phyloP scores from a whole-genome alignment of 2,113 vertebrate genomes.

The Lepus timidus region DNA sequence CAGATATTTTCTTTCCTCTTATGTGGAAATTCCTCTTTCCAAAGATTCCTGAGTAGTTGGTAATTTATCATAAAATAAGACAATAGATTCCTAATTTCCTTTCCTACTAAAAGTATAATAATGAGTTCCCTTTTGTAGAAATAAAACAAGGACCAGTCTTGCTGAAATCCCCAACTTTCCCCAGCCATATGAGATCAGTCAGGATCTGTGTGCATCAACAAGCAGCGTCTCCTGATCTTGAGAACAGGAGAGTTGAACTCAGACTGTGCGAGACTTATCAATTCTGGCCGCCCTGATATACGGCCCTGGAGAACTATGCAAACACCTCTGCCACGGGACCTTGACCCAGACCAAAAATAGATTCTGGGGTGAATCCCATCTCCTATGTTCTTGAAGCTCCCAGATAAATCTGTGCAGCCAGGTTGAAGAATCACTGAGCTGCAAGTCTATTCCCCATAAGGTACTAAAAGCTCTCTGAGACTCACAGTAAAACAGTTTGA shows the following conservation, averaged over 20 bases:
- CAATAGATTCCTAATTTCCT: not conserved
- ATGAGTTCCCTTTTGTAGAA: not conserved
- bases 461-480: not conserved
- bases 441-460: slow-evolving; percentile 4
- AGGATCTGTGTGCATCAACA: not conserved
- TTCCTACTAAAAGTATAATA: not conserved
- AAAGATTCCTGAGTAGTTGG: not conserved
- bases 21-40: not conserved
- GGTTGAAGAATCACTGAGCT: not conserved
- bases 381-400: not conserved
- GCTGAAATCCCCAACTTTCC: not conserved
- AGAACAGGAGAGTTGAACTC: not conserved
- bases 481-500: not conserved
- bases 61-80: slow-evolving; percentile 16
- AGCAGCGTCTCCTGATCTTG: not conserved
- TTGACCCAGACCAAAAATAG: not conserved
- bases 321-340: not conserved
- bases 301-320: not conserved
- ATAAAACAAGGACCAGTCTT: not conserved
- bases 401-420: not conserved
- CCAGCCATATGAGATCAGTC: not conserved
- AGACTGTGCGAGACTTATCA: not conserved
- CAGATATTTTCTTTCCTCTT: not conserved
- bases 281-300: not conserved
- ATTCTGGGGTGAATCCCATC: not conserved